Conservation (phyloP, 2,797 vertebrate genomes). For the Smutsia temminckii region DNA sequence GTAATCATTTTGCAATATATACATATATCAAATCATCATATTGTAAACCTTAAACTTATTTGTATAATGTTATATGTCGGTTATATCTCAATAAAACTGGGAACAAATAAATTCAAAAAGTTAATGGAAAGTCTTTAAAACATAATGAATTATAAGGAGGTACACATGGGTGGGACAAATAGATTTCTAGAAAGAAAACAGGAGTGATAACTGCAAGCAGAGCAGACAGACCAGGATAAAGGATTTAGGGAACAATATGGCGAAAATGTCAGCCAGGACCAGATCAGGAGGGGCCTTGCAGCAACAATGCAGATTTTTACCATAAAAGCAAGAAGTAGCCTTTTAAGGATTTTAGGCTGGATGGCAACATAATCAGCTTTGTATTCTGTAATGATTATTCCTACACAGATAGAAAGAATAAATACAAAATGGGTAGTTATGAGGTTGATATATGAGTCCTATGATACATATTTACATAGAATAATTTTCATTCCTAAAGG, state of each 20-base stretch:
- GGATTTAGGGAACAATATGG: not conserved
- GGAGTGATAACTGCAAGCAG: not conserved
- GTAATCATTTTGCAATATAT: not conserved
- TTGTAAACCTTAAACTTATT: not conserved
- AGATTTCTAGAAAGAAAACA: not conserved
- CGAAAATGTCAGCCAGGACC: not conserved
- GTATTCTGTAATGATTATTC: conserved; percentile 8
- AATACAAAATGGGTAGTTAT: not conserved
- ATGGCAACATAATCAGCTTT: not conserved
- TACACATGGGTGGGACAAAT: not conserved
- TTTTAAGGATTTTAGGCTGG: not conserved
- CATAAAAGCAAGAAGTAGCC: not conserved
- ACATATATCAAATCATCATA: not conserved
- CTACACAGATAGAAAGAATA: not conserved
- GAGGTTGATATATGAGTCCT: not conserved
- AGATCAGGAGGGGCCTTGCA: not conserved
- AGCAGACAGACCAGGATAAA: not conserved
- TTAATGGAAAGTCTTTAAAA: not conserved
- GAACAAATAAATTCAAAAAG: not conserved
- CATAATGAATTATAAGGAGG: not conserved
- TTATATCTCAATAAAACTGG: not conserved
- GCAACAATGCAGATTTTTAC: not conserved
- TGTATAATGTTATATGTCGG: not conserved
- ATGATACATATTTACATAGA: not conserved
- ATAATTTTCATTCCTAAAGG: not conserved